Conservation (phyloP, 2,797 vertebrate genomes). For the Xiphorhynchus erythropygius region DNA sequence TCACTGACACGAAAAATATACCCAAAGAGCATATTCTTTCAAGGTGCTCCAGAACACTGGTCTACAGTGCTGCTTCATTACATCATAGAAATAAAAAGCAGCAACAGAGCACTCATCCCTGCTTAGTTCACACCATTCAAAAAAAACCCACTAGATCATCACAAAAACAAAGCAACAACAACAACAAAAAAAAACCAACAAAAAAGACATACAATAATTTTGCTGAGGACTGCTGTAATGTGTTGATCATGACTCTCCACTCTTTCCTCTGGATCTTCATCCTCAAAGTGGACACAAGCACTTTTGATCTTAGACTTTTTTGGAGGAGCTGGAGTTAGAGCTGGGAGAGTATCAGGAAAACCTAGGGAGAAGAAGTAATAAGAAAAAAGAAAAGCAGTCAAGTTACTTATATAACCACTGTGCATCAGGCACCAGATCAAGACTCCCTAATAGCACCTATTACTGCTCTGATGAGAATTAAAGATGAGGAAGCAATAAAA, state of each 20-base stretch:
- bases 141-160: background rate
- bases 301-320: constrained; percentile 89
- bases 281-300: constrained; percentile 78
- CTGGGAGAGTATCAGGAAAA: constrained; percentile 87
- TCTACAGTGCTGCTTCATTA: background rate
- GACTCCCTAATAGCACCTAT: background rate
- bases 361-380: constrained; percentile 64
- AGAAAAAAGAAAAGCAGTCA: background rate
- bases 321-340: constrained; percentile 87
- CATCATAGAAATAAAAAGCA: background rate
- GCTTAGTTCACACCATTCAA: background rate
- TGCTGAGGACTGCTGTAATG: constrained; percentile 91
- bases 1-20: background rate
- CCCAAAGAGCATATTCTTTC: background rate
- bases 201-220: constrained; percentile 85
- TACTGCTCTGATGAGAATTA: background rate
- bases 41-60: background rate
- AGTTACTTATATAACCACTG: background rate
- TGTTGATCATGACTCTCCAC: constrained; percentile 87
- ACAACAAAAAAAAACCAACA: background rate
- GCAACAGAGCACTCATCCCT: background rate
- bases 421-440: background rate
- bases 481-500: background rate
- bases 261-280: constrained; percentile 84
- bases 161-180: background rate